These are phyloP conservation scores for Sicus ferrugineus DNA, from an alignment of 2,888 invertebrate genomes.

Conservation along the genomic window DNA sequence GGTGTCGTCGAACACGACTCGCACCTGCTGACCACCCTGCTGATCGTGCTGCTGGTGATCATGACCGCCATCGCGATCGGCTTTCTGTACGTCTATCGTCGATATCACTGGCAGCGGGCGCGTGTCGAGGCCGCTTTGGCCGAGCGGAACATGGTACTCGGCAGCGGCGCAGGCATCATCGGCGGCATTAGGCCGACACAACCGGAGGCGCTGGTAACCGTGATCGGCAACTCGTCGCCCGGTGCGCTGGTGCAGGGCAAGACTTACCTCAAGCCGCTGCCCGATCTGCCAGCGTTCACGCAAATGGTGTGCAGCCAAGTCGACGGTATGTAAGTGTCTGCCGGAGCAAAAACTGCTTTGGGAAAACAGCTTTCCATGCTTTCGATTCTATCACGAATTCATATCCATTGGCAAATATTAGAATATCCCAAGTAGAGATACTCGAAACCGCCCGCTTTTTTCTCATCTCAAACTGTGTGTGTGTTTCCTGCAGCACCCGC, in stretches of 20 bases:
- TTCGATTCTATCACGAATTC: too few species aligned
- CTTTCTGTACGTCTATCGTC: conserved; percentile 58
- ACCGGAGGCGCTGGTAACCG: background rate
- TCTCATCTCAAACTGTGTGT: background rate
- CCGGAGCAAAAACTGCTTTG: background rate
- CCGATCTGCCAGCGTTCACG: conserved; percentile 56
- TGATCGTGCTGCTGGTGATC: conserved; percentile 55
- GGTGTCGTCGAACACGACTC: conserved; percentile 51
- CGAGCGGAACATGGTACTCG: conserved; percentile 37
- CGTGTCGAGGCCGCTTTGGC: conserved; percentile 50
- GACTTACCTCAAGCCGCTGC: conserved; percentile 58
- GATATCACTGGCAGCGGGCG: conserved; percentile 52
- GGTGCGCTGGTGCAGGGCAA: conserved; percentile 44
- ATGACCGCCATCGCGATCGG: conserved; percentile 54
- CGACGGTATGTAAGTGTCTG: conserved; percentile 62
- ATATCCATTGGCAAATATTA: too few species aligned
- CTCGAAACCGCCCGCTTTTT: too few species aligned
- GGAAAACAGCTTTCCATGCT: too few species aligned
- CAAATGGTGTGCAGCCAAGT: conserved; percentile 55
- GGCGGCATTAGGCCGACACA: background rate
- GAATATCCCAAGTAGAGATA: too few species aligned
- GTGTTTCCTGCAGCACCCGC: conserved; percentile 47
- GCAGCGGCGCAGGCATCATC: background rate
- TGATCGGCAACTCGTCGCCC: background rate
- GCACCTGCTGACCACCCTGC: conserved; percentile 53